Percentiles rank a stretch among this genome's conserved stretches.
phyloP scores from a whole-genome alignment of 2,797 vertebrate species.

The Mus minutoides region DNA sequence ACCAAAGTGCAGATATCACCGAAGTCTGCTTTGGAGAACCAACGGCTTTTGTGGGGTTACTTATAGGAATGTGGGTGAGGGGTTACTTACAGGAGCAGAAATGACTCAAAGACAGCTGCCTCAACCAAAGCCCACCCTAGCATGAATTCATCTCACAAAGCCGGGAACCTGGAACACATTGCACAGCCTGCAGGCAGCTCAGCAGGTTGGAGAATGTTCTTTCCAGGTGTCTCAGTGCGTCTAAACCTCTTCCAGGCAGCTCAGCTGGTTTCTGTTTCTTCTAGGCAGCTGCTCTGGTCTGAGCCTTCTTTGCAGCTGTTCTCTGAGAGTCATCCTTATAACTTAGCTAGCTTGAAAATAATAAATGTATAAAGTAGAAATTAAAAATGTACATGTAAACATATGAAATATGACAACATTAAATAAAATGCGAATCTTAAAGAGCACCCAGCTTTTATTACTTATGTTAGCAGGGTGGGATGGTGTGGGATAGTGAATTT shows the following conservation, averaged over 20 bases:
- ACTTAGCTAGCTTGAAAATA: not conserved
- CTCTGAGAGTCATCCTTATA: not conserved
- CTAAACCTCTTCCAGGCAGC: not conserved
- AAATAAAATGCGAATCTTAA: not conserved
- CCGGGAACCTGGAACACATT: not conserved
- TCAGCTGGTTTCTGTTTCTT: not conserved
- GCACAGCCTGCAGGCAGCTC: not conserved
- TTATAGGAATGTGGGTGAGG: not conserved
- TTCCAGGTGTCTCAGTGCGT: not conserved
- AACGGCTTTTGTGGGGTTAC: no score
- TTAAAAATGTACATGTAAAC: not conserved
- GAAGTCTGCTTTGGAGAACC: not conserved
- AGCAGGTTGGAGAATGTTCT: not conserved
- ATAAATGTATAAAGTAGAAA: not conserved
- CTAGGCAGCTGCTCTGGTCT: not conserved
- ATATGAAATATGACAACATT: not conserved
- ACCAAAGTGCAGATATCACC: not conserved
- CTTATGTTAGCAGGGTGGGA: not conserved
- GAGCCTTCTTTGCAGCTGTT: not conserved
- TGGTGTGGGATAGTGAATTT: not conserved
- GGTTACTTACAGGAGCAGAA: not conserved
- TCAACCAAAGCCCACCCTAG: not conserved
- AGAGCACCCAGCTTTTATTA: not conserved
- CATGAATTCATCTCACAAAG: not conserved
- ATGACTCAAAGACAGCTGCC: not conserved